A percentile compares a stretch with the other conserved stretches of the same genome.
phyloP scores from a whole-genome alignment of 2,113 vertebrate genomes.

The Serilophus lunatus region DNA sequence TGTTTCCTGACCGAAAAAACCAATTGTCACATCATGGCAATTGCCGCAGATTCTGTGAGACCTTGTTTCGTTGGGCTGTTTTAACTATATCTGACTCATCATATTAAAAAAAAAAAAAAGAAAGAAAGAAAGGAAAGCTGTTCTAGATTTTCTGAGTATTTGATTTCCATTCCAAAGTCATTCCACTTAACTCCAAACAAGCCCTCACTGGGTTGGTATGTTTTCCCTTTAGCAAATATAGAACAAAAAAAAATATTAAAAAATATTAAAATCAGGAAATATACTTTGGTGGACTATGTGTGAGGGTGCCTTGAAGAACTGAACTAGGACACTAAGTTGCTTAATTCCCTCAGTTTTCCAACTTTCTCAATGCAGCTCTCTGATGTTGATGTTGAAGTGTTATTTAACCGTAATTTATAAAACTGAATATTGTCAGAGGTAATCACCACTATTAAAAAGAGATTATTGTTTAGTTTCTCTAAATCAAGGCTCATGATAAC shows the following conservation, averaged over 20 bases:
- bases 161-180: not conserved
- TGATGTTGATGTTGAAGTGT: not conserved
- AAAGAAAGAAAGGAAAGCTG: not conserved
- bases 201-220: accelerated
- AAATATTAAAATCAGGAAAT: not conserved
- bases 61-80: not conserved
- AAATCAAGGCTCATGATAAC: not conserved
- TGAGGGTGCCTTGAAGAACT: not conserved
- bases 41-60: not conserved
- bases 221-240: not conserved
- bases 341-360: not conserved
- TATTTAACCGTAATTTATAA: not conserved
- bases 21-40: not conserved
- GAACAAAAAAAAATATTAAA: not conserved
- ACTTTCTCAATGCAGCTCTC: not conserved
- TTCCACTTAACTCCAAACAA: not conserved
- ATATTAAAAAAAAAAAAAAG: not conserved
- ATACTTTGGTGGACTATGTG: not conserved
- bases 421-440: not conserved
- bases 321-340: not conserved
- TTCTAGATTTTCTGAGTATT: not conserved
- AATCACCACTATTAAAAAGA: not conserved
- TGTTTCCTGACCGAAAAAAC: not conserved
- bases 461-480: not conserved
- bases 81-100: not conserved